Evolutionary conservation across 2,113 vertebrate genomes (phyloP).

Genomic region (Sphyrna mokarran): DNA sequence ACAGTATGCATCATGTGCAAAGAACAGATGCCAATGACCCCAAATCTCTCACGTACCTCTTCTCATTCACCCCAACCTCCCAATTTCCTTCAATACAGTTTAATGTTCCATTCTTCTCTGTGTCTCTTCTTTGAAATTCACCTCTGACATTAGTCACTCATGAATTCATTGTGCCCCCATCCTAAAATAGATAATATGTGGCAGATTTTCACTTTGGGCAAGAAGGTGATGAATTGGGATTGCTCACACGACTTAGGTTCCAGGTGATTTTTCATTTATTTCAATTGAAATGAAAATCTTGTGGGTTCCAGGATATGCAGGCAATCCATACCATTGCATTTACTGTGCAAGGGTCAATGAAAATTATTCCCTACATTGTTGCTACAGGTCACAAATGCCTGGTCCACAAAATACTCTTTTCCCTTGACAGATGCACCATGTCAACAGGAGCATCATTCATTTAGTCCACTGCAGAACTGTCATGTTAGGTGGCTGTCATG

Average conservation of each 20-base stretch:
- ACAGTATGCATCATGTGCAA: background rate
- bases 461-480: constrained; percentile 24
- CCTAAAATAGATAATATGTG: background rate
- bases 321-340: background rate
- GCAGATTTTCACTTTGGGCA: background rate
- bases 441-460: background rate
- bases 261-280: background rate
- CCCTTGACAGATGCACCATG: background rate
- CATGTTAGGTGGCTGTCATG: constrained; percentile 29
- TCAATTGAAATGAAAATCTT: background rate
- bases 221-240: background rate
- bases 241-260: background rate
- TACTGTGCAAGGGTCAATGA: background rate
- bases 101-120: background rate
- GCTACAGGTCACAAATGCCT: background rate
- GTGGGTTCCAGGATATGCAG: background rate
- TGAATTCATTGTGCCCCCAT: background rate
- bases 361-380: background rate
- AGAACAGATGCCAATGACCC: background rate
- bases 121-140: background rate
- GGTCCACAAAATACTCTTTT: background rate
- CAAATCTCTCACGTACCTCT: background rate
- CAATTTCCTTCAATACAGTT: background rate
- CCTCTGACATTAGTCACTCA: background rate
- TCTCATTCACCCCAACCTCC: background rate